Base-by-base conservation (phyloP, 2,113 vertebrate genomes). In the Epinephelus cyanopodus region DNA sequence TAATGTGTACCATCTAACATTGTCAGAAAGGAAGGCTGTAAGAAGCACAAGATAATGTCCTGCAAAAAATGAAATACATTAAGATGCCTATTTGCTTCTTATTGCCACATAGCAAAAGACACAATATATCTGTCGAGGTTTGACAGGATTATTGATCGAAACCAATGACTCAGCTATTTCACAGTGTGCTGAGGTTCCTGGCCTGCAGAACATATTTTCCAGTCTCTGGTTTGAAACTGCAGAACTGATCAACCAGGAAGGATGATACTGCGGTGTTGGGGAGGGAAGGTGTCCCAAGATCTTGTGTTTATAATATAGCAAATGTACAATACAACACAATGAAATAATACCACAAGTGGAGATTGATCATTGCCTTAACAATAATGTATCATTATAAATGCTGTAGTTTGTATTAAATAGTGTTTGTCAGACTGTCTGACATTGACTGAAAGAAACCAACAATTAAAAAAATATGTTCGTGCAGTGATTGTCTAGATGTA, bases 151-250 rank as follows among this genome's bases (percentile, higher is more conserved):
- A 76, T 77, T 74, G 74, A 74, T 82, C 23, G 11, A 52, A 73
- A 63, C 12, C 29, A 57, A 11, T 79, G 72, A 84, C 50, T 87
- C 48, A 64, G 77, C 73, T 68, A 4, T 52, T 56, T 57, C 13
- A 37, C 0, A 27, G 25, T 70, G 0, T 52, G 13, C 56, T 19
- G 50, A 54, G 66, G 10, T 11, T 63, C 9, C 58, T 60, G n/a
- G 12, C 9, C 50, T 53, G 27, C 65, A 71, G 13, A 37, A 37
- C 13, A 52, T 66, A 53, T 74, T 81, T 81, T 70, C 57, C 25
- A 57, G 29, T 27, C 9, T 37, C 27, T 27, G 23, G n/a, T 56
- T 57, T 52, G 21, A 56, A 62, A 48, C 18, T 68, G 6, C 17
- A 60, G 27, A 63, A 19, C 47, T 1, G 8, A 39, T 77, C 58